Evolutionary conservation across 30 jellyfish, hydroid and myxozoan species (phyloP), one percentile per base, ranked within the genome.

Genomic region (Chironex yamaguchii): DNA sequence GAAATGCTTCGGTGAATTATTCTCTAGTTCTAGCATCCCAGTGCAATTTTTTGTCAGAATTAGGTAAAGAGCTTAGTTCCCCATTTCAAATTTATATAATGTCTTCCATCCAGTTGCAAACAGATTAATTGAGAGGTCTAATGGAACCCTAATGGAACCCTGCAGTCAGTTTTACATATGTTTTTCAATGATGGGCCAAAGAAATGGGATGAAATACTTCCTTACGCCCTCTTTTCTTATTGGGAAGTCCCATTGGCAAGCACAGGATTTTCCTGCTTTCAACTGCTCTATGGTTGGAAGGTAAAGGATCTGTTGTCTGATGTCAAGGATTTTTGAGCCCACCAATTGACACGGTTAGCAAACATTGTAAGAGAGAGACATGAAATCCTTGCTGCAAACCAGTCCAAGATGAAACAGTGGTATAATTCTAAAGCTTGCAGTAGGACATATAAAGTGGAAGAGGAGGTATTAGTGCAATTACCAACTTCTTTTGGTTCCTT

Each of bases 261-360:
- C 11, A 77, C 89, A 22, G 89, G 89, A 3, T 52, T 77, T 34
- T 52, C 89, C n/a, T 80, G 80, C 0, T 77, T 77, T 42, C 80
- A 77, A 25, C 23, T 77, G 54, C 30, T 77, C 28, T 77, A 50
- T 29, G 89, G 89, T 4, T 63, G 89, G 17, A 29, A 26, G 13
- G 87, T 74, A 12, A 32, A 75, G n/a, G 87, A 75, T 12, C 87
- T 75, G 2, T 13, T 74, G 64, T 20, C 26, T n/a, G n/a, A n/a
- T n/a, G n/a, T n/a, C n/a, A n/a, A n/a, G n/a, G n/a, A n/a, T n/a
- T n/a, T n/a, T n/a, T n/a, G n/a, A n/a, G n/a, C n/a, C n/a, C n/a
- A n/a, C n/a, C n/a, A n/a, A n/a, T n/a, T n/a, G n/a, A n/a, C n/a
- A n/a, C n/a, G n/a, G n/a, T n/a, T n/a, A n/a, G n/a, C n/a, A n/a